Base-by-base conservation (phyloP, 1,140 invertebrate genomes). In the Drosophila quadrilineata region DNA sequence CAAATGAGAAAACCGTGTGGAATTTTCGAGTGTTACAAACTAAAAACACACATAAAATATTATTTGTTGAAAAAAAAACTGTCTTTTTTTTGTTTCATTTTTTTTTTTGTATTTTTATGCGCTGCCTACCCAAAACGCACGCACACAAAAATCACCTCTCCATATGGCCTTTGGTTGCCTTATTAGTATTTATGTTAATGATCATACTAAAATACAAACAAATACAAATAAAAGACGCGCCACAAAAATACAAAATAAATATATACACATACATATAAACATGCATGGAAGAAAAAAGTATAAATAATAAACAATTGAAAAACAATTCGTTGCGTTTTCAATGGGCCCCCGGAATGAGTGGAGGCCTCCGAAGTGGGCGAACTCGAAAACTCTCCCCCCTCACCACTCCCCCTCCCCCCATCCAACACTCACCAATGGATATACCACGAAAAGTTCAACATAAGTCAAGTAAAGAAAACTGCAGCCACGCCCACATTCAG, bases 161-260 rank as follows among this genome's bases (percentile, higher is more conserved):
- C 38, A 74, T 74, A 60, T 73, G 82, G 74, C 38, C 48, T 36
- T 49, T 60, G 35, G 48, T 49, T 58, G 74, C 77, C 77, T 60
- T 84, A 77, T 84, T 71, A 70, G 77, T 85, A 68, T 77, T 70
- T 73, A 70, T 76, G 79, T 84, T 85, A 84, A 84, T 85, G 71
- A 57, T 71, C 79, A 76, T 71, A 84, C 73, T 85, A 77, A 84
- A 76, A 75, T 60, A 58, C 58, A 72, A 45, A 62, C 33, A 41
- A 43, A 48, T 4, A 45, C 5, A 53, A 17, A 41, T 29, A 33
- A 41, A 41, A 41, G 21, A 41, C 21, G 19, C 12, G 2, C 19
- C 21, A 24, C 40, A 40, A n/a, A n/a, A n/a, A n/a, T 22, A 41
- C 38, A 22, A 21, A 26, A 8, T 6, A n/a, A n/a, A n/a, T n/a